Evolutionary conservation across 1,140 invertebrate genomes (phyloP).

Genomic region (Aphidius ervi): DNA sequence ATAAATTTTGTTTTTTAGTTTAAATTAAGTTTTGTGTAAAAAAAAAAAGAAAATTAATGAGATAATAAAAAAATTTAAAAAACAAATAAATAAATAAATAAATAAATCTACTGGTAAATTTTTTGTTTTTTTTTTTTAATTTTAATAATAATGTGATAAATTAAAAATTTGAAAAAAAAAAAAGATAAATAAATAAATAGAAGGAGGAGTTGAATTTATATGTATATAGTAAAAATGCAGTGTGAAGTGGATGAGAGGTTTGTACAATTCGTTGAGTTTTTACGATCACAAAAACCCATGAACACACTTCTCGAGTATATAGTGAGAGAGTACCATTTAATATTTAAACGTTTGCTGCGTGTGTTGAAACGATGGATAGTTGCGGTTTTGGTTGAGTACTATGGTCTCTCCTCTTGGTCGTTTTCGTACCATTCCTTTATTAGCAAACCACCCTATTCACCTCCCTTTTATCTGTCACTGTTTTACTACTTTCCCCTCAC

Average conservation of each 20-base stretch:
- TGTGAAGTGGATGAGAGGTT: constrained; percentile 7
- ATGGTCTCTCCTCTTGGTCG: constrained; percentile 19
- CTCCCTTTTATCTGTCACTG: constrained; percentile 1
- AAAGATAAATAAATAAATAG: no score
- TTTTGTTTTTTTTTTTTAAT: no score
- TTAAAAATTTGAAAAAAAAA: no score
- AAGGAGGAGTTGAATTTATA: no score
- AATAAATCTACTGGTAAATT: no score
- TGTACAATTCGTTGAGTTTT: constrained; percentile 29
- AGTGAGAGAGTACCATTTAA: constrained; percentile 44
- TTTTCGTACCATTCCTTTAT: constrained; percentile 38
- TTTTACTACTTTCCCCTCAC: neutral
- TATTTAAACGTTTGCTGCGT: constrained; percentile 47
- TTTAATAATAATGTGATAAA: no score
- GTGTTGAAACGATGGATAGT: constrained; percentile 47
- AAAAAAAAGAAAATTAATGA: no score
- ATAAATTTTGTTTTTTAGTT: no score
- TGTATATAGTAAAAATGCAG: neutral
- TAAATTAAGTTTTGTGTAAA: no score
- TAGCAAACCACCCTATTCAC: constrained; percentile 27
- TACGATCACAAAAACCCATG: constrained; percentile 34
- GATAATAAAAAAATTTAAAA: no score
- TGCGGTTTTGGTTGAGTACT: constrained; percentile 37
- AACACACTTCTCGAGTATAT: constrained; percentile 1
- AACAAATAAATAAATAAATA: no score